Percentiles rank a stretch among this genome's conserved stretches.
These are phyloP conservation scores for Drosophila antonietae DNA, from an alignment of 2,888 invertebrate genomes.

Conservation along the genomic window DNA sequence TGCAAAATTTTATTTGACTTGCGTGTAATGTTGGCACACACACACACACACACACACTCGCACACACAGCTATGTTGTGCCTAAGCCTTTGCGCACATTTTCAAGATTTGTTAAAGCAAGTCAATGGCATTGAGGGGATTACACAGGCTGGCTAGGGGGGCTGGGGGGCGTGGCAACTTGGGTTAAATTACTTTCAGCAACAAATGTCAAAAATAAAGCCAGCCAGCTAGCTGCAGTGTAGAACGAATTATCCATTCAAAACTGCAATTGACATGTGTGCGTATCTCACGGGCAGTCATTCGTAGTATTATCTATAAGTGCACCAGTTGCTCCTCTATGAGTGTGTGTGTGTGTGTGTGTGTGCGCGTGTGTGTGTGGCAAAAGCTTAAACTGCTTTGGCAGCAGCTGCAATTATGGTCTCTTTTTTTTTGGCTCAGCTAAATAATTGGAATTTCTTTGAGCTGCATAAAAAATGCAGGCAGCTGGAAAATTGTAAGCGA, in stretches of 20 bases:
- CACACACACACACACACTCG: conserved; percentile 28
- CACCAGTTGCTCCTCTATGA: neutral
- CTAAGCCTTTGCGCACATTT: conserved; percentile 60
- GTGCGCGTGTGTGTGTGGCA: conserved; percentile 19
- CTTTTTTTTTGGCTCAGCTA: neutral
- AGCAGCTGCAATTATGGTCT: conserved; percentile 27
- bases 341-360: neutral
- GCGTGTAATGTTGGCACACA: conserved; percentile 64
- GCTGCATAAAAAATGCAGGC: neutral
- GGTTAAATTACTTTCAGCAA: conserved; percentile 33
- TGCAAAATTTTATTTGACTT: conserved; percentile 71
- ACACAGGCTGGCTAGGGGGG: neutral
- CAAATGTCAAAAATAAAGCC: conserved; percentile 41
- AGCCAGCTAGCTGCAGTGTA: conserved; percentile 6
- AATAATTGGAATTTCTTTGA: conserved; percentile 1
- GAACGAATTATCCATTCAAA: conserved; percentile 27
- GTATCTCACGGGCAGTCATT: neutral
- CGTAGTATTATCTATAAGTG: neutral
- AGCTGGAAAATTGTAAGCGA: neutral
- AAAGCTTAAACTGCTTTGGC: conserved; percentile 49
- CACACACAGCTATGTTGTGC: conserved; percentile 31
- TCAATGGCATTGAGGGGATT: conserved; percentile 26
- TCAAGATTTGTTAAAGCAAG: conserved; percentile 44
- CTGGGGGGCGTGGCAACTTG: neutral
- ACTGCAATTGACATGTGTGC: conserved; percentile 23